A percentile compares a stretch with the other conserved stretches of the same genome.
Evolutionary conservation across 2,113 vertebrate species (phyloP).

Genomic region (Rhabdornis inornatus): DNA sequence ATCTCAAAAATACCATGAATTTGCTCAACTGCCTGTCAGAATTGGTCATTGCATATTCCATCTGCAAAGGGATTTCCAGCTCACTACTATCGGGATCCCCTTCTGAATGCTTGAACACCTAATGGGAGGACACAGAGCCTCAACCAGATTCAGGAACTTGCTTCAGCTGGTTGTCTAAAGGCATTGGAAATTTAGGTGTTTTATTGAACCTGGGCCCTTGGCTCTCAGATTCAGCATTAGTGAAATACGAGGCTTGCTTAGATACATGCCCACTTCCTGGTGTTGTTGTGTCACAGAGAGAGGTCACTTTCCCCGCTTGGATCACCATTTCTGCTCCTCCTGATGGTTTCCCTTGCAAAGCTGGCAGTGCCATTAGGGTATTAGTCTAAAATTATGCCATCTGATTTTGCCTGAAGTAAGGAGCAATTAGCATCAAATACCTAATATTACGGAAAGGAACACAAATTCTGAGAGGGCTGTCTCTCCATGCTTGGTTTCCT

Average conservation of each 20-base stretch:
- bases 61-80: background rate
- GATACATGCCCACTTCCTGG: background rate
- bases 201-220: background rate
- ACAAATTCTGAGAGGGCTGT: background rate
- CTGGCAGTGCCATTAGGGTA: background rate
- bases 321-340: background rate
- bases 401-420: background rate
- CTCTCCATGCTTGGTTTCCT: background rate
- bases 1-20: background rate
- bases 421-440: background rate
- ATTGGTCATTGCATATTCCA: background rate
- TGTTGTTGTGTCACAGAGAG: background rate
- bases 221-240: rapidly evolving
- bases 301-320: background rate
- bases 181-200: background rate
- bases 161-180: background rate
- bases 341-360: background rate
- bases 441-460: background rate
- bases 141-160: background rate
- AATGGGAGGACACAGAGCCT: background rate
- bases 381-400: background rate
- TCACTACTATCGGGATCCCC: background rate
- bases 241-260: background rate
- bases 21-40: background rate
- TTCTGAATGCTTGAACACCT: background rate